These are phyloP conservation scores for Megalops cyprinoides DNA, from an alignment of 2,797 vertebrate species.

Conservation along the genomic window DNA sequence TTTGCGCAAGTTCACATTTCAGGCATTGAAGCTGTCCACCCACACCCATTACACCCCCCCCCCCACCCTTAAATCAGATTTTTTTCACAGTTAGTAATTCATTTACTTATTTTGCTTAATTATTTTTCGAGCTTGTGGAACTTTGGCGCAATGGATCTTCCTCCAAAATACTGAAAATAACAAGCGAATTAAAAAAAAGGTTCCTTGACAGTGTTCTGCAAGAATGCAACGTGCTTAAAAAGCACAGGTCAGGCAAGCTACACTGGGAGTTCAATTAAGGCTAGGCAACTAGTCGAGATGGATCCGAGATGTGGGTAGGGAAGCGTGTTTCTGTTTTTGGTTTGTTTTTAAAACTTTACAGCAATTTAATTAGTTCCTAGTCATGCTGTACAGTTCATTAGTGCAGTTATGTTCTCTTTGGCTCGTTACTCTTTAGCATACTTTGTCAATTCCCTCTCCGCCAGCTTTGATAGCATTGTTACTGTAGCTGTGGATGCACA, in stretches of 20 bases:
- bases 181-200: background rate
- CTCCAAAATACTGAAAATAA: background rate
- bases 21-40: too few relatives aligned
- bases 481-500: background rate
- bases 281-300: background rate
- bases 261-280: background rate
- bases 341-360: conserved; percentile 25
- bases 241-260: conserved; percentile 4
- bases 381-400: conserved; percentile 7
- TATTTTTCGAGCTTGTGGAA: too few relatives aligned
- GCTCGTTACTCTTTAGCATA: background rate
- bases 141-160: too few relatives aligned
- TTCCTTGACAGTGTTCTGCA: too few relatives aligned
- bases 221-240: too few relatives aligned
- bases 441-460: background rate
- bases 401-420: conserved; percentile 3
- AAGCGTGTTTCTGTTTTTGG: conserved; percentile 18
- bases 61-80: too few relatives aligned
- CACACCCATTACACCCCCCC: too few relatives aligned
- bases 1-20: too few relatives aligned
- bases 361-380: conserved; percentile 28
- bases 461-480: background rate
- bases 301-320: background rate
- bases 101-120: too few relatives aligned
- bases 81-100: too few relatives aligned